phyloP scores from a whole-genome alignment of 2,888 invertebrate species.

The Leucoptera coffeella region DNA sequence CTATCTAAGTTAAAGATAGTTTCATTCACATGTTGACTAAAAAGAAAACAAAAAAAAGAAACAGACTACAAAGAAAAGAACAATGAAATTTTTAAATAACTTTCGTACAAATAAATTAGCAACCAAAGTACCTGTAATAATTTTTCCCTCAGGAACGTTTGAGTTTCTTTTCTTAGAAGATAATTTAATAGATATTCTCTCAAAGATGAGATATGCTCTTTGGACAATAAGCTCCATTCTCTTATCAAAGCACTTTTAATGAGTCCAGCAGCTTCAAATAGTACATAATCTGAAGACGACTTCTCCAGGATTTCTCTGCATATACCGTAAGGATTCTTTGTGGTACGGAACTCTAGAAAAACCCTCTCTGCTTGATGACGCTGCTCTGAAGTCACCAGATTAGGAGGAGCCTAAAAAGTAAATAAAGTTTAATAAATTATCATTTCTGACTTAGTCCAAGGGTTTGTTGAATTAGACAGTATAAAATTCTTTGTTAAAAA shows the following conservation, averaged over 20 bases:
- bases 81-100: too few relatives aligned
- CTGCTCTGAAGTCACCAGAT: constrained; percentile 69
- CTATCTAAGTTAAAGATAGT: too few relatives aligned
- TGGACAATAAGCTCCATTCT: constrained; percentile 74
- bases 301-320: constrained; percentile 75
- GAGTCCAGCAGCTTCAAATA: constrained; percentile 82
- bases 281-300: constrained; percentile 67
- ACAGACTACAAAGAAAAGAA: too few relatives aligned
- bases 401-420: constrained; percentile 78
- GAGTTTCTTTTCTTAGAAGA: constrained; percentile 62
- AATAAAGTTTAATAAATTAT: too few relatives aligned
- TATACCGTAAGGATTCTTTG: constrained; percentile 72
- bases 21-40: too few relatives aligned
- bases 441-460: too few relatives aligned
- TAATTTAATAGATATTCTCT: constrained; percentile 76
- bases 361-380: constrained; percentile 75
- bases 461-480: too few relatives aligned
- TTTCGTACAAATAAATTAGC: too few relatives aligned
- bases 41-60: too few relatives aligned
- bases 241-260: constrained; percentile 75
- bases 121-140: constrained; percentile 63
- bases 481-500: too few relatives aligned
- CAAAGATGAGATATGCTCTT: constrained; percentile 62
- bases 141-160: constrained; percentile 71
- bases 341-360: constrained; percentile 75